Evolutionary conservation across 2,888 invertebrate species (phyloP), one percentile per base, ranked within the genome.

Genomic region (Pantelozetes paolii): DNA sequence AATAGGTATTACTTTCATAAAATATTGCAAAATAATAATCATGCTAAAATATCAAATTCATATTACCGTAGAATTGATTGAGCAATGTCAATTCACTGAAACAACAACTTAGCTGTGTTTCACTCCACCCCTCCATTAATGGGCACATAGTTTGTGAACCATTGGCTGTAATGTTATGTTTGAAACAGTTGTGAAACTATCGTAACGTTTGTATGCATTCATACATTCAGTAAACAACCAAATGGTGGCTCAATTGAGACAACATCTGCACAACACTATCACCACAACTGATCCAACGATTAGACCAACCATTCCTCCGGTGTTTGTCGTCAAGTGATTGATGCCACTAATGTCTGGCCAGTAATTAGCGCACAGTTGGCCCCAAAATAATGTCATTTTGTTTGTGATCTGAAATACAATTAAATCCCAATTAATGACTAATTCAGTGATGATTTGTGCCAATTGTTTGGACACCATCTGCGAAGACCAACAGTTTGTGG

Each of bases 391-490:
- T 6, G 50, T 50, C 20, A 6, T 8, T 20, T 50, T 6, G 20
- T 20, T n/a, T 20, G 20, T 20, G 20, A 50, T 20, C 6, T 20
- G 15, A n/a, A 50, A 20, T n/a, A 50, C n/a, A 18, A 20, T 5
- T 20, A 18, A n/a, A 40, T 40, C 18, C 18, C 15, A 45, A 45
- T 45, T 13, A 45, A 45, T 45, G 45, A 45, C 50, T 6, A 20
- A 50, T 50, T n/a, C 20, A 59, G 59, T 50, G 28, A 78, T 78
- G 75, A 77, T 84, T 75, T 91, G 91, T 82, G 88, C 90, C 30
- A 89, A 90, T 72, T 91, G 91, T 82, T 83, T 90, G 77, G 90
- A 90, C 81, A 84, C 86, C 70, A 86, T 90, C 62, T 36, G 70
- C 23, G 71, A 71, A 50, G 88, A 89, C 20, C 88, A 89, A 78